Conservation (phyloP, 1,140 invertebrate species). For the Steinernema khuongi region DNA sequence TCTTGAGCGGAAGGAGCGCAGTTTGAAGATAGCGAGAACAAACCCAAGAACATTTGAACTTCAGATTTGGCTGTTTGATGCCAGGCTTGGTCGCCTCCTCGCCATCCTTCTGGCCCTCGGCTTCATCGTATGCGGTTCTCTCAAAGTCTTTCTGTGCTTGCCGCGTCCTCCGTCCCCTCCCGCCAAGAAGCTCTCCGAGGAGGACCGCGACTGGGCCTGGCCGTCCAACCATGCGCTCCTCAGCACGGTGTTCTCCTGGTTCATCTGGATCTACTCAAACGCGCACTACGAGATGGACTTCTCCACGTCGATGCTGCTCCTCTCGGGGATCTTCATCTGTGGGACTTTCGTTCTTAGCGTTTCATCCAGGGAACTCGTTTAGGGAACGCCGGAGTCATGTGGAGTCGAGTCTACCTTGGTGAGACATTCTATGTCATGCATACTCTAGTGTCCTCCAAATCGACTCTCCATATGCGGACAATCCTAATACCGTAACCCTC, state of each 20-base stretch:
- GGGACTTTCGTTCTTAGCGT: conserved; percentile 11
- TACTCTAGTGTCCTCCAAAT: too few species aligned
- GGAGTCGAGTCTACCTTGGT: conserved; percentile 28
- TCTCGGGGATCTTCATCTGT: conserved; percentile 24
- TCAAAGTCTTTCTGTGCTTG: conserved; percentile 29
- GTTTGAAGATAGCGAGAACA: not conserved
- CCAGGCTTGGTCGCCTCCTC: conserved; percentile 29
- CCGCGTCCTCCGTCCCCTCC: conserved; percentile 29
- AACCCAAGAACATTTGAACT: not conserved
- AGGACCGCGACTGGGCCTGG: conserved; percentile 31
- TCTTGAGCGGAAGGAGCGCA: not conserved
- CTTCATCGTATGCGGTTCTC: conserved; percentile 31
- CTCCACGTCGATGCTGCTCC: conserved; percentile 20
- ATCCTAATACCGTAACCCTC: not conserved
- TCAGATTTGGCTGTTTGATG: conserved; percentile 34
- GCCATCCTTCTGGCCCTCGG: conserved; percentile 26
- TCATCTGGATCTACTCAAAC: conserved; percentile 34
- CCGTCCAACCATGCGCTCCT: conserved; percentile 34
- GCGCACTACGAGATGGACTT: conserved; percentile 28
- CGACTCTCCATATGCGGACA: not conserved
- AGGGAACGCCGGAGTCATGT: conserved; percentile 32
- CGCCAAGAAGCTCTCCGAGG: conserved; percentile 18
- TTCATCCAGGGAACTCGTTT: not conserved
- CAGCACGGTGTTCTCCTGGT: conserved; percentile 32
- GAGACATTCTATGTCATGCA: too few species aligned